Percentiles rank a stretch among this genome's conserved stretches.
phyloP scores from a whole-genome alignment of 2,797 vertebrate species.

The Macropodus opercularis region DNA sequence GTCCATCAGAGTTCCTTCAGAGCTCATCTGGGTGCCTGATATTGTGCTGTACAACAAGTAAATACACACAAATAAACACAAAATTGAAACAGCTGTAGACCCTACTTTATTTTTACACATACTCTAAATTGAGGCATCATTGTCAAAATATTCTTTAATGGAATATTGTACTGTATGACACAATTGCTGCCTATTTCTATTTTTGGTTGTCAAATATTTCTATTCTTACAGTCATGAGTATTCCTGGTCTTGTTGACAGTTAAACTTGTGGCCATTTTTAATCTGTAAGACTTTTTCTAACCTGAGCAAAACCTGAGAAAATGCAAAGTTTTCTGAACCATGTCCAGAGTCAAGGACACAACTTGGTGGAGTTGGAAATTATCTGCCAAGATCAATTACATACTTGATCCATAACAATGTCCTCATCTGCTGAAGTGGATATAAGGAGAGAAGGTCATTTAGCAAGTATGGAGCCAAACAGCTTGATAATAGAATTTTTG shows the following conservation, averaged over 20 bases:
- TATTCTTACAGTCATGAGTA: no score
- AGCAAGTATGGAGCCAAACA: not conserved
- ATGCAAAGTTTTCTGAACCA: not conserved
- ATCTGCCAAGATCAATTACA: slow-evolving; percentile 55
- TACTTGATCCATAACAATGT: slow-evolving; percentile 34
- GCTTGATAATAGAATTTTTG: slow-evolving; percentile 7
- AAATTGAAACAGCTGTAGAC: no score
- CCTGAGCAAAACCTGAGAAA: not conserved
- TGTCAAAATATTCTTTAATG: no score
- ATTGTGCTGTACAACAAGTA: slow-evolving; percentile 90
- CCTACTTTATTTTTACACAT: no score
- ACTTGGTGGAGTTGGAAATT: slow-evolving; percentile 33
- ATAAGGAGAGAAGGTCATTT: slow-evolving; percentile 27
- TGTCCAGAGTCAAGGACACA: not conserved
- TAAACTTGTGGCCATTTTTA: no score
- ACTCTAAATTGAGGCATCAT: no score
- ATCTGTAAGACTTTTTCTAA: not conserved
- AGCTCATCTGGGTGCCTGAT: slow-evolving; percentile 93
- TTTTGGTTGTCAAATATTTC: no score
- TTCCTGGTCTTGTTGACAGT: no score
- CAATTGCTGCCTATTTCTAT: no score
- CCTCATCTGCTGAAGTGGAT: slow-evolving; percentile 21
- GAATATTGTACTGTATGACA: no score
- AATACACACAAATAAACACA: no score
- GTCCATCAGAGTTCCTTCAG: slow-evolving; percentile 87